A percentile compares a stretch with the other conserved stretches of the same genome.
These are phyloP conservation scores for Prosapia bicincta DNA, from an alignment of 2,888 invertebrate genomes.

Conservation along the genomic window DNA sequence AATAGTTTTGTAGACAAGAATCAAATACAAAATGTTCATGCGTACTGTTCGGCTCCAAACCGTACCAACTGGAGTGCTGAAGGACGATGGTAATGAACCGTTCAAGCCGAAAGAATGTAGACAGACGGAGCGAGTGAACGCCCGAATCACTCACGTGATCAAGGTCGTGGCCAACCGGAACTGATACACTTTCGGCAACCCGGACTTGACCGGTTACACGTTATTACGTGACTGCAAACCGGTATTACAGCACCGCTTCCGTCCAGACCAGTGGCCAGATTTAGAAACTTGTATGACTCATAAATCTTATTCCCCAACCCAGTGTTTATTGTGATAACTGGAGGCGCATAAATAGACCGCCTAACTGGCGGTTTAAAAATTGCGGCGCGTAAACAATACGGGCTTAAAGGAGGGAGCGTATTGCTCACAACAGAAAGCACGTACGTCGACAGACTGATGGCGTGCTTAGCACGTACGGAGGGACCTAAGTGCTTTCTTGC, in stretches of 20 bases:
- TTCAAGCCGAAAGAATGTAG: not conserved
- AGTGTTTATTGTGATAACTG: not conserved
- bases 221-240: not conserved
- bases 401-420: not conserved
- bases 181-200: not conserved
- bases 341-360: not conserved
- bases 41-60: too few relatives aligned
- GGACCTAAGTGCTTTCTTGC: not conserved
- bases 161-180: not conserved
- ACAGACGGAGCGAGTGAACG: not conserved
- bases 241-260: not conserved
- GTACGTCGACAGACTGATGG: not conserved
- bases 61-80: too few relatives aligned
- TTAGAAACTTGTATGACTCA: not conserved
- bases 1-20: too few relatives aligned
- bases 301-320: not conserved
- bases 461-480: not conserved
- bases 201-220: not conserved
- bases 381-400: not conserved
- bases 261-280: not conserved
- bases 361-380: not conserved
- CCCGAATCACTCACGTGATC: not conserved
- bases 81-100: too few relatives aligned
- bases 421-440: not conserved
- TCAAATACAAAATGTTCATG: too few relatives aligned